phyloP scores from a whole-genome alignment of 2,797 vertebrate species.

The Leptatherina wallacei region DNA sequence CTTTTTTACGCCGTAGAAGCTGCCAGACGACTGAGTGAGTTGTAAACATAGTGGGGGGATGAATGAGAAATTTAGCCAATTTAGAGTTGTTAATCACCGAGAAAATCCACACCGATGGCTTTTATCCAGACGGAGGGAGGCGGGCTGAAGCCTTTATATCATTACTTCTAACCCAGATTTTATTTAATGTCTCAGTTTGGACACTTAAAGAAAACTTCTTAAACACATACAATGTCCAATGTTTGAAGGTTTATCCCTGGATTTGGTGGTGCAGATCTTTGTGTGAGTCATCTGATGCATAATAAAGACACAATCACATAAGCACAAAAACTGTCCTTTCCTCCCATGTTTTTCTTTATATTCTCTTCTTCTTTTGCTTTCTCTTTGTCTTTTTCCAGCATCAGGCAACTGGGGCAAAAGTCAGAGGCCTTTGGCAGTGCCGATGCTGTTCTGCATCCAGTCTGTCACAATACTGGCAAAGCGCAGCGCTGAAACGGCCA shows the following conservation, averaged over 20 bases:
- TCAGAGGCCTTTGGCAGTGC: slow-evolving; percentile 59
- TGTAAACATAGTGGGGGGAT: slow-evolving; percentile 26
- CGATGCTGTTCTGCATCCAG: slow-evolving; percentile 55
- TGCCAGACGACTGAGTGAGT: slow-evolving; percentile 30
- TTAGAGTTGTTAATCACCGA: slow-evolving; percentile 21
- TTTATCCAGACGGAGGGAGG: background rate
- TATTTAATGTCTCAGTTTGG: background rate
- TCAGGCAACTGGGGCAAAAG: slow-evolving; percentile 66
- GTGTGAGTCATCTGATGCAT: slow-evolving; percentile 12
- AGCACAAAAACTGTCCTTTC: background rate
- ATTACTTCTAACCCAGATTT: background rate
- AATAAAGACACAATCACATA: background rate
- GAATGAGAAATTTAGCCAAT: slow-evolving; percentile 29
- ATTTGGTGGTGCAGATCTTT: background rate
- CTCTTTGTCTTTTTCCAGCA: slow-evolving; percentile 18
- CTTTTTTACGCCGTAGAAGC: slow-evolving; percentile 29
- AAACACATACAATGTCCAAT: slow-evolving; percentile 1
- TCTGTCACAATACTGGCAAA: slow-evolving; percentile 68
- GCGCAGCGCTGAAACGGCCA: slow-evolving; percentile 49
- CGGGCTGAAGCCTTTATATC: background rate
- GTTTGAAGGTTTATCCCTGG: slow-evolving; percentile 20
- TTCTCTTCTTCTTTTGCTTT: background rate
- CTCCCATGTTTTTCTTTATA: slow-evolving; percentile 11
- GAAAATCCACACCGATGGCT: slow-evolving; percentile 16
- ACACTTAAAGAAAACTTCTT: background rate